Conservation (phyloP, 2,888 invertebrate species). For the Cryptocephalus moraei region DNA sequence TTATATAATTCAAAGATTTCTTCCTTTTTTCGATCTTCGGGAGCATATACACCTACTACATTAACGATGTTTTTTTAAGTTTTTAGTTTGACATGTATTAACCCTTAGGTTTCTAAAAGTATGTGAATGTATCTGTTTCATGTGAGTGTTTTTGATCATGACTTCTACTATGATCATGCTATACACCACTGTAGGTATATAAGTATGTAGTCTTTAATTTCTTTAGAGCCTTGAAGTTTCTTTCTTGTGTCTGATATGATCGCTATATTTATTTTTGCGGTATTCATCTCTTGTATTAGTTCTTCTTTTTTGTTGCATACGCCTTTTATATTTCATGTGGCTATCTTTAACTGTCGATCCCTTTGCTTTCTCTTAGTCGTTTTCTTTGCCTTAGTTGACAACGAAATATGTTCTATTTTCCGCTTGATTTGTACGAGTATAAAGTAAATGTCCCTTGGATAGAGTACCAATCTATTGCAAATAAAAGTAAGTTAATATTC, state of each 20-base stretch:
- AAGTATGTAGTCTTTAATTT: background rate
- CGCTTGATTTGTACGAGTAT: background rate
- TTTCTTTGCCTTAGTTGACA: background rate
- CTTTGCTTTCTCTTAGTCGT: background rate
- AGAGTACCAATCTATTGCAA: background rate
- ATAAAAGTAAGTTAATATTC: slow-evolving; percentile 13
- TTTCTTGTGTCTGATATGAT: background rate
- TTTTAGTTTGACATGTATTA: no score
- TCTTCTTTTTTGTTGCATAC: background rate
- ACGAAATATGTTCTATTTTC: background rate
- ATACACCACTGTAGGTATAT: no score
- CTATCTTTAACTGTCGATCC: background rate
- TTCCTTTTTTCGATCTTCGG: background rate
- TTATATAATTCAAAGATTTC: background rate
- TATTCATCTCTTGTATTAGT: background rate
- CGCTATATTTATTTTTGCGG: background rate
- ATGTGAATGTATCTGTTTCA: background rate
- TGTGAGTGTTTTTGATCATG: no score
- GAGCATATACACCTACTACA: no score
- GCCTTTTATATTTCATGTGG: background rate
- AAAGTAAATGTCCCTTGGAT: background rate
- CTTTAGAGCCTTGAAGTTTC: background rate
- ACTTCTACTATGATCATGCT: background rate
- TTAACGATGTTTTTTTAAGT: no score
- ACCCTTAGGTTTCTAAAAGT: no score